phyloP scores from a whole-genome alignment of 2,888 invertebrate species.

The Phrixothrix hirtus region DNA sequence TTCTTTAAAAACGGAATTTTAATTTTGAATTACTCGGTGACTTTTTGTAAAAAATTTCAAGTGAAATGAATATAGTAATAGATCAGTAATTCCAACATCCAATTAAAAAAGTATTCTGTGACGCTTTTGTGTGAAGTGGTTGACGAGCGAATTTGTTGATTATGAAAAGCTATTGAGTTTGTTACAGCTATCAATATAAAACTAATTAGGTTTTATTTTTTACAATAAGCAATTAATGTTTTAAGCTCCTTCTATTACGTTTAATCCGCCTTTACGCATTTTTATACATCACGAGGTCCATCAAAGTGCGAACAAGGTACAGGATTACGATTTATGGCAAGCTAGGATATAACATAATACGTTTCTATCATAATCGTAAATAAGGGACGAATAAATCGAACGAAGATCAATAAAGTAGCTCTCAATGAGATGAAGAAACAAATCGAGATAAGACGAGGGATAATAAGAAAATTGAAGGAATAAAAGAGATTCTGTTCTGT shows the following conservation, averaged over 20 bases:
- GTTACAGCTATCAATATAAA: constrained; percentile 37
- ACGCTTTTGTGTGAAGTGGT: constrained; percentile 33
- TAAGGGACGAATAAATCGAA: constrained; percentile 44
- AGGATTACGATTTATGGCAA: constrained; percentile 24
- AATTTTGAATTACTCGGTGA: no score
- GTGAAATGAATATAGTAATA: no score
- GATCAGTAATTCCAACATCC: no score
- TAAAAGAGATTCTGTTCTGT: constrained; percentile 16
- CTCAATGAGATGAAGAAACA: constrained; percentile 47
- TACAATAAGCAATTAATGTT: constrained; percentile 38
- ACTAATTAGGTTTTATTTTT: constrained; percentile 38
- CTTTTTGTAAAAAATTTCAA: no score
- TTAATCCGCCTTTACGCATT: constrained; percentile 12
- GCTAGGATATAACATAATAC: constrained; percentile 43
- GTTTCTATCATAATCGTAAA: constrained; percentile 45
- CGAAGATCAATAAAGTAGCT: constrained; percentile 45
- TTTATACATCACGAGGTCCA: constrained; percentile 7
- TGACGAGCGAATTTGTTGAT: constrained; percentile 37
- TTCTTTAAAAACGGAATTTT: no score
- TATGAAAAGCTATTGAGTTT: constrained; percentile 31
- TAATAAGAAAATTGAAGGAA: constrained; percentile 26
- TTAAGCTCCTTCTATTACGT: constrained; percentile 17
- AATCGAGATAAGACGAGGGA: constrained; percentile 39
- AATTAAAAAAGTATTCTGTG: constrained; percentile 39
- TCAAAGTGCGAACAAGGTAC: constrained; percentile 22